These are phyloP conservation scores for Alcedo quadribrachys DNA, from an alignment of 2,797 vertebrate species.

Conservation along the genomic window DNA sequence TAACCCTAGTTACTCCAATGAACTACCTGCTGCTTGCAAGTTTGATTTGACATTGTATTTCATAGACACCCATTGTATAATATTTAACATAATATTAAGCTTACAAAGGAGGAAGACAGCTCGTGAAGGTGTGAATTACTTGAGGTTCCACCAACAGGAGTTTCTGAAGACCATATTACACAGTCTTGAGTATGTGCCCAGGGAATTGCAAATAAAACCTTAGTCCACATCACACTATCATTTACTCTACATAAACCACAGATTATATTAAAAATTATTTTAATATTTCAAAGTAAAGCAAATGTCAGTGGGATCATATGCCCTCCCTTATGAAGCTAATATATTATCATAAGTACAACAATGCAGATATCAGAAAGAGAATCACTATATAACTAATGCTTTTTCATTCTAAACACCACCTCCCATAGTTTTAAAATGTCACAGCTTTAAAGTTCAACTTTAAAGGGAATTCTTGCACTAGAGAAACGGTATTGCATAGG, in stretches of 20 bases:
- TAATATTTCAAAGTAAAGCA: slow-evolving; percentile 1
- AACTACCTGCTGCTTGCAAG: not conserved
- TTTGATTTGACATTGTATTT: not conserved
- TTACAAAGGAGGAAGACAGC: not conserved
- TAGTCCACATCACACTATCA: not conserved
- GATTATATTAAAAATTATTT: not conserved
- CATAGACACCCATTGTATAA: not conserved
- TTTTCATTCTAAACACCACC: not conserved
- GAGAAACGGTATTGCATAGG: not conserved
- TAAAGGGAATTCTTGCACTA: not conserved
- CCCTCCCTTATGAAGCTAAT: not conserved
- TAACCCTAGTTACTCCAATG: not conserved
- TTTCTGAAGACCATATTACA: not conserved
- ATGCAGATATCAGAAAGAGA: slow-evolving; percentile 7
- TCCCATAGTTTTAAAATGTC: slow-evolving; percentile 17
- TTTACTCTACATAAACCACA: not conserved
- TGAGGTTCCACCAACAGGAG: not conserved
- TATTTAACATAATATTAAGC: not conserved
- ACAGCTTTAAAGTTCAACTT: not conserved
- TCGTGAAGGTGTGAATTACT: not conserved
- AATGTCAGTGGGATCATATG: not conserved
- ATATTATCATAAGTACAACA: not conserved
- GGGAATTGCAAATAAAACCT: not conserved
- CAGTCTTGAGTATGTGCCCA: not conserved
- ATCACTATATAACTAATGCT: not conserved